Evolutionary conservation across 2,888 invertebrate genomes (phyloP), one percentile per base, ranked within the genome.

Genomic region (Parnassius apollo): DNA sequence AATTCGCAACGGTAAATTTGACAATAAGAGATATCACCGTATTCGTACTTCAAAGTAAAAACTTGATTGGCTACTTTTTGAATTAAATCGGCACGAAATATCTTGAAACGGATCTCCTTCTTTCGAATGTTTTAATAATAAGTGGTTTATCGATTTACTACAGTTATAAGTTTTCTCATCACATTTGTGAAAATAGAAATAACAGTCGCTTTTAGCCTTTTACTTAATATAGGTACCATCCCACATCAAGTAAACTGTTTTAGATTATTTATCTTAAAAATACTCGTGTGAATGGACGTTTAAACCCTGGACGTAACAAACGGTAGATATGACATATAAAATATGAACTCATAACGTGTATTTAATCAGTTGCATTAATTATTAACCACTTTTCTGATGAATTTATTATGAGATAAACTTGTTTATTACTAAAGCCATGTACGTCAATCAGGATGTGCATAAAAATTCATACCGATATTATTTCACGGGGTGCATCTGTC

Each of bases 11-110:
- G 88, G 89, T 83, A 81, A 81, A 80, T 75, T 79, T 72, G 71
- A 85, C 82, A 86, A 85, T 76, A 75, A 76, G 77, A 81, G 77
- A 86, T 86, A 88, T 88, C 87, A 81, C 72, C 60, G 83, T 77
- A 80, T 81, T 85, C 81, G 79, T 79, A 86, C 78, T 86, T 86
- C 83, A 80, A 85, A 88, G 87, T 88, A 84, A 81, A 88, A 89
- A 86, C 86, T 89, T 90, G 91, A 91, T 91, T 89, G 88, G 90
- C 82, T 69, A 85, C 80, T 80, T 88, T 86, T 70, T 66, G 64
- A 75, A 80, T 74, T 74, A 76, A 83, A 79, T 79, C 66, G 76
- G 81, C 79, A 74, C 75, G 74, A 76, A 83, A 85, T 87, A 85
- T 83, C 83, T 85, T 80, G 73, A 85, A 83, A 84, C 71, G 76